Evolutionary conservation across 1,140 invertebrate genomes (phyloP).

Genomic region (Zeugodacus cucurbitae): DNA sequence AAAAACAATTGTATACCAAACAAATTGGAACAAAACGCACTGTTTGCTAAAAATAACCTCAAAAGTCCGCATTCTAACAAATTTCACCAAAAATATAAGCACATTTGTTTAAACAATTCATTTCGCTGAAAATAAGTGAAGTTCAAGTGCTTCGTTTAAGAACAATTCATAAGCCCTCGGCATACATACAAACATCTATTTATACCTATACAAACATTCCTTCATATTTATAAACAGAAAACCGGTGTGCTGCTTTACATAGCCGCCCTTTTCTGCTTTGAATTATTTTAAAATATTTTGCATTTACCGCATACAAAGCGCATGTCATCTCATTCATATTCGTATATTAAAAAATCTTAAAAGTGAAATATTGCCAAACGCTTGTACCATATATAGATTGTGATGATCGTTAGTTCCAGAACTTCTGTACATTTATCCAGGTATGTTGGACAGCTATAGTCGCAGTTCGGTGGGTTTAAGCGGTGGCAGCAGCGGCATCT

Average conservation of each 20-base stretch:
- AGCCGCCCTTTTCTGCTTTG: neutral
- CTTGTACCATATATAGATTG: slow-evolving; percentile 24
- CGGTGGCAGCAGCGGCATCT: slow-evolving; percentile 34
- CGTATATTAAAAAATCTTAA: neutral
- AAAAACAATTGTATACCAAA: too few species aligned
- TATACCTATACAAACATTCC: neutral
- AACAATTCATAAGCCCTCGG: neutral
- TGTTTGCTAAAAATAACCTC: too few species aligned
- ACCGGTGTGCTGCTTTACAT: neutral
- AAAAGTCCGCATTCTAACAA: too few species aligned
- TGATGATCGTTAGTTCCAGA: slow-evolving; percentile 48
- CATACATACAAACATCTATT: neutral
- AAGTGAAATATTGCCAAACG: neutral
- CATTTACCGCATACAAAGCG: neutral
- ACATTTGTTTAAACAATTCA: neutral
- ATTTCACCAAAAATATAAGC: neutral
- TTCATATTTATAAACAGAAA: neutral
- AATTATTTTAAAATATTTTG: neutral
- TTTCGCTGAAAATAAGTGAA: neutral
- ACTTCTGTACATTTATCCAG: slow-evolving; percentile 49
- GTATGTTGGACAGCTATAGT: slow-evolving; percentile 48
- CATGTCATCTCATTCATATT: neutral
- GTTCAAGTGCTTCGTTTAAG: too few species aligned
- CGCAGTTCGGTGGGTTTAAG: slow-evolving; percentile 41
- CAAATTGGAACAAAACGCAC: too few species aligned